phyloP scores from a whole-genome alignment of 2,113 vertebrate genomes.

The Tringa solitaria region DNA sequence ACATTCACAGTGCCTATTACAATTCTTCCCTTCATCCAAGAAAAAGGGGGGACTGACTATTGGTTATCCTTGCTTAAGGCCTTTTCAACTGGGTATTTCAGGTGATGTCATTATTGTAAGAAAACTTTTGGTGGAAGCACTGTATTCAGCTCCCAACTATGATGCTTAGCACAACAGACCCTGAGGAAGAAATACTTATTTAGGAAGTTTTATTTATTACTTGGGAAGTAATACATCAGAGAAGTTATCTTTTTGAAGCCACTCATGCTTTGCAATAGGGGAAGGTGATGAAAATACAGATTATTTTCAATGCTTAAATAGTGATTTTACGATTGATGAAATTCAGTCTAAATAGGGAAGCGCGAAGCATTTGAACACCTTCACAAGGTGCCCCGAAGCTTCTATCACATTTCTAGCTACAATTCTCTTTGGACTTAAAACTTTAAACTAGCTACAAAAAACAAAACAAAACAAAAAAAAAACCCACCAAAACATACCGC shows the following conservation, averaged over 20 bases:
- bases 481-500: background rate
- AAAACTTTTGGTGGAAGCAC: background rate
- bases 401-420: background rate
- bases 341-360: background rate
- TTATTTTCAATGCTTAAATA: background rate
- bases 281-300: background rate
- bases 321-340: background rate
- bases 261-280: background rate
- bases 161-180: background rate
- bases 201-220: no score
- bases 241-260: background rate
- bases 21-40: background rate
- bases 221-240: background rate
- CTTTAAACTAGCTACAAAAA: background rate
- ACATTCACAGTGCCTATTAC: background rate
- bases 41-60: background rate
- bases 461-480: no score
- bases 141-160: background rate
- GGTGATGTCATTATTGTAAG: background rate
- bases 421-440: background rate
- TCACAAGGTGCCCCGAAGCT: background rate
- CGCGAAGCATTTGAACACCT: background rate
- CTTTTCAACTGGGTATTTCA: background rate
- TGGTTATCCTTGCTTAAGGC: background rate
- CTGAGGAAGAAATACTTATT: background rate